phyloP scores from a whole-genome alignment of 2,113 vertebrate genomes.

The Anolis sagrei region DNA sequence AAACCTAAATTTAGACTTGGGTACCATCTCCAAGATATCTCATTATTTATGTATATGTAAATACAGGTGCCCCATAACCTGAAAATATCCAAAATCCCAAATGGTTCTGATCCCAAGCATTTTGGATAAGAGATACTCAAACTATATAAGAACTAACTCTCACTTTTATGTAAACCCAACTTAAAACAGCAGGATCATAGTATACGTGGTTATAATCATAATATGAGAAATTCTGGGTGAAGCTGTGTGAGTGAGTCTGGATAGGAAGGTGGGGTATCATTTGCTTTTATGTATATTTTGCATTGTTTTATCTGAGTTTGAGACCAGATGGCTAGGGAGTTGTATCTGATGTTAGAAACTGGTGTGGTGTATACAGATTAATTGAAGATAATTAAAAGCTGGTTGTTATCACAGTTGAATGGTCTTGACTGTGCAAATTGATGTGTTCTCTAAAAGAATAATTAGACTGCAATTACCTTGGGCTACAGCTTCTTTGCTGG shows the following conservation, averaged over 20 bases:
- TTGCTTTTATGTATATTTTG: background rate
- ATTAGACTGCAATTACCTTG: constrained; percentile 16
- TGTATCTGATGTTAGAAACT: background rate
- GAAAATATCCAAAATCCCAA: no score
- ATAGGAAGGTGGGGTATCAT: background rate
- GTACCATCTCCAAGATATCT: no score
- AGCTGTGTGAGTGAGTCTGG: background rate
- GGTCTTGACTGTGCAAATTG: background rate
- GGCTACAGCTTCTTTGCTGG: background rate
- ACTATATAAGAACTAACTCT: background rate
- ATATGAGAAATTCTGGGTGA: background rate
- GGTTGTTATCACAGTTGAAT: constrained; percentile 33
- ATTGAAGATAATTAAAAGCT: constrained; percentile 19
- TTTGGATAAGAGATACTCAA: no score
- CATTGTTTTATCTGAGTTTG: background rate
- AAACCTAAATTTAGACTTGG: no score
- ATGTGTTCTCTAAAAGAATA: constrained; percentile 27
- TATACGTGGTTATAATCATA: background rate
- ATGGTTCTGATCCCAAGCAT: no score
- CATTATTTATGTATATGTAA: no score
- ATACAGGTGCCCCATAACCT: no score
- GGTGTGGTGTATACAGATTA: constrained; percentile 12
- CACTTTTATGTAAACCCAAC: background rate
- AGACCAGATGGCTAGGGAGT: constrained; percentile 15
- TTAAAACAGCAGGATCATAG: background rate